A percentile compares a stretch with the other conserved stretches of the same genome.
phyloP scores from a whole-genome alignment of 64 coral and sea anemone species.

The Pachyseris speciosa region DNA sequence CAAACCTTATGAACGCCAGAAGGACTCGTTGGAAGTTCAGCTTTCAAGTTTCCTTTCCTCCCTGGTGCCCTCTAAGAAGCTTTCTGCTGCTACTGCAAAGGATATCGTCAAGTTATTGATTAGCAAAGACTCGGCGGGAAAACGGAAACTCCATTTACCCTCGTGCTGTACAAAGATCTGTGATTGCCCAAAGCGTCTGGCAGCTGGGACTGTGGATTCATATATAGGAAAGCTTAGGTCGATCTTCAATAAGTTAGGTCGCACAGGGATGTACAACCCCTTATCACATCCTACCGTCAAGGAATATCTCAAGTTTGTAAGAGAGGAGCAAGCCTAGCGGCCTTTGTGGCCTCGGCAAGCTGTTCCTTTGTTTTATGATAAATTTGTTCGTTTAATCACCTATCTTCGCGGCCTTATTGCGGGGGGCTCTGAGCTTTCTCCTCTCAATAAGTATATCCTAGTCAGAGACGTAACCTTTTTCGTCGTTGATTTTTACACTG shows the following conservation, averaged over 20 bases:
- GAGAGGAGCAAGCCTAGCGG: background rate
- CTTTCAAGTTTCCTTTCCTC: slow-evolving; percentile 5
- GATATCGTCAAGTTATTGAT: slow-evolving; percentile 52
- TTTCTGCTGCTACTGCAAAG: background rate
- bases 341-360: slow-evolving; percentile 6
- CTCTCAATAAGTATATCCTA: background rate
- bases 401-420: slow-evolving; percentile 17
- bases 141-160: slow-evolving; percentile 25
- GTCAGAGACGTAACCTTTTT: background rate
- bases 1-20: slow-evolving; percentile 21
- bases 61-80: background rate
- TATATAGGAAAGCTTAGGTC: slow-evolving; percentile 28
- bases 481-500: background rate
- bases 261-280: slow-evolving; percentile 7
- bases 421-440: background rate
- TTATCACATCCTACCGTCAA: slow-evolving; percentile 16
- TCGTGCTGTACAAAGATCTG: background rate
- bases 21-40: background rate
- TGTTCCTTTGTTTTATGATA: slow-evolving; percentile 26
- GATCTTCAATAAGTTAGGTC: slow-evolving; percentile 51
- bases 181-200: slow-evolving; percentile 32
- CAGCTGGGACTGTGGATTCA: slow-evolving; percentile 46
- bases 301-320: slow-evolving; percentile 40
- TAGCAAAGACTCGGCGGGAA: slow-evolving; percentile 36
- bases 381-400: slow-evolving; percentile 14